These are phyloP conservation scores for Metallyticus violacea DNA, from an alignment of 2,888 invertebrate genomes.

Conservation along the genomic window DNA sequence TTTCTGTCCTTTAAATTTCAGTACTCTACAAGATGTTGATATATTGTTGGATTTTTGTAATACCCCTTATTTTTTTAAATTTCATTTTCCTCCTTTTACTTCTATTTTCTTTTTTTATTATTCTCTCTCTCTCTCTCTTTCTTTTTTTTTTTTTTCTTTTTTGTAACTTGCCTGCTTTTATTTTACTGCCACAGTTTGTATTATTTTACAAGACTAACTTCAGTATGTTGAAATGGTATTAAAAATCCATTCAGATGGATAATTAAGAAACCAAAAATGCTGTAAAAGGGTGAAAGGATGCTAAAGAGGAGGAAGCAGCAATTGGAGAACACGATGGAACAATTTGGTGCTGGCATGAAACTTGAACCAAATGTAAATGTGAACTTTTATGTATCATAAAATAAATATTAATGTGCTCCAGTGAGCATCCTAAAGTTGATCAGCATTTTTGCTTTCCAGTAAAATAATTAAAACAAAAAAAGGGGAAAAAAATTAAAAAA, in stretches of 20 bases:
- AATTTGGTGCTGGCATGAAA: slow-evolving; percentile 23
- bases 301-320: background rate
- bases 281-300: slow-evolving; percentile 6
- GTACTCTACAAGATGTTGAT: background rate
- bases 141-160: background rate
- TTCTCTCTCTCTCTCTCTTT: background rate
- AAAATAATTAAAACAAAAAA: background rate
- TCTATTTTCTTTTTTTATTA: too few relatives aligned
- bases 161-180: background rate
- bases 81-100: background rate
- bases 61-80: background rate
- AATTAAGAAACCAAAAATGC: slow-evolving; percentile 12
- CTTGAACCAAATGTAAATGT: background rate
- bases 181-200: slow-evolving; percentile 3
- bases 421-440: slow-evolving; percentile 7
- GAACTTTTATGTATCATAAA: slow-evolving; percentile 14
- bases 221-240: slow-evolving; percentile 14
- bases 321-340: background rate
- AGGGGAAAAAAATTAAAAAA: background rate
- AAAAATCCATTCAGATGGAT: background rate
- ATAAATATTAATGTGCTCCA: slow-evolving; percentile 23
- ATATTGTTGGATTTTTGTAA: background rate
- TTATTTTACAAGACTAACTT: slow-evolving; percentile 14
- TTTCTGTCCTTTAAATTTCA: background rate
- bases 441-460: slow-evolving; percentile 25